Evolutionary conservation across 2,797 vertebrate genomes (phyloP), one percentile per base, ranked within the genome.

Genomic region (Anguilla obscura): DNA sequence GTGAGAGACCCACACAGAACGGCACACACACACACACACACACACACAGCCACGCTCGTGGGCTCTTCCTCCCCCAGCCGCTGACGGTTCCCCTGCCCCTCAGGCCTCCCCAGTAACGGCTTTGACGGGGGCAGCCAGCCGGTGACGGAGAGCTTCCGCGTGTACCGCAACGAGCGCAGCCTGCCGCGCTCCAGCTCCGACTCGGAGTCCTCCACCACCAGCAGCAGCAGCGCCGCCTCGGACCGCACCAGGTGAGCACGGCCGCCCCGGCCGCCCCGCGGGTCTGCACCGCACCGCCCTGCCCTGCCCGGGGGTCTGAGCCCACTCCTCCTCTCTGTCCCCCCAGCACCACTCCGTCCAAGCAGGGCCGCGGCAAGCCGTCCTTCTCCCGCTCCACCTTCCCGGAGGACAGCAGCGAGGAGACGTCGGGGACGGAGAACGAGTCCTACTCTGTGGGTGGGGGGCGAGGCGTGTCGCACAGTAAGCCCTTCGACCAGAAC

Each of bases 401-500:
- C 93, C 98, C 96, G 0, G 99, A 99, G 87, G 98, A 99, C 94
- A 99, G 99, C 95, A 99, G 99, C 0, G 99, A 99, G 93, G 98
- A 99, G 92, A 99, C 98, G 0, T 99, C 99, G 0, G 98, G 98
- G 91, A 99, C 99, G 0, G 99, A 99, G 92, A 99, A 99, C 0
- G 99, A 99, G 92, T 98, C 98, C 63, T 99, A 99, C 95, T 99
- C 98, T 0, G 97, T 98, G 45, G 97, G 98, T 90, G 96, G 98
- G 0, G 97, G 97, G 48, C 96, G 98, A 90, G 90, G 97, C 0
- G 97, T 97, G 91, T 98, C 98, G 48, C 98, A 99, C 0, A 89
- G 96, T 97, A 90, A 95, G 96, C 92, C 54, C 16, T 6, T 40
- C 33, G 71, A 3, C 2, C 8, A 14, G 33, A 36, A 76, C 3